Percentiles rank a stretch among this genome's conserved stretches.
Evolutionary conservation across 2,888 invertebrate species (phyloP).

Genomic region (Ischnus inquisitorius): DNA sequence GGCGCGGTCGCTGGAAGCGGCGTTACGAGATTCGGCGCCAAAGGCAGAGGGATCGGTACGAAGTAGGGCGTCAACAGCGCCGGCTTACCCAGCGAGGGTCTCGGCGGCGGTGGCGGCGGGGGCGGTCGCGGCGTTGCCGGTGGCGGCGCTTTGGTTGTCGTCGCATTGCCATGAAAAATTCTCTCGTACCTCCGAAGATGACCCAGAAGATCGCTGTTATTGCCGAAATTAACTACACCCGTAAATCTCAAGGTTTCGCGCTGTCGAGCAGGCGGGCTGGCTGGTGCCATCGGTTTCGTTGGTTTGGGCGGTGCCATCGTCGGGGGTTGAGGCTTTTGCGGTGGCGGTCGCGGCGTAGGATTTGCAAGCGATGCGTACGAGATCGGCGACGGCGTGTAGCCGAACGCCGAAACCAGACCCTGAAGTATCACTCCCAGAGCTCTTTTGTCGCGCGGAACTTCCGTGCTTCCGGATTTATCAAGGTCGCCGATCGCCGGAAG

Average conservation of each 20-base stretch:
- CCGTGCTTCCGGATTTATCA: neutral
- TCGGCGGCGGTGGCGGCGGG: neutral
- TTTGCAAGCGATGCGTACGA: constrained; percentile 80
- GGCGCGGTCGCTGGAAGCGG: constrained; percentile 70
- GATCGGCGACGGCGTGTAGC: constrained; percentile 79
- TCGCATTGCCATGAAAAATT: constrained; percentile 78
- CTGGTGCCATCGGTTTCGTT: constrained; percentile 39
- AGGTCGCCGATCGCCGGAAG: neutral
- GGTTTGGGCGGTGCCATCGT: constrained; percentile 23
- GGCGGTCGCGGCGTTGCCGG: constrained; percentile 36
- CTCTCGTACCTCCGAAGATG: constrained; percentile 82
- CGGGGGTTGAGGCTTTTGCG: constrained; percentile 31
- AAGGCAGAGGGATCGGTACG: constrained; percentile 81
- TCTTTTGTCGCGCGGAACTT: constrained; percentile 78
- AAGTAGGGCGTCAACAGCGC: constrained; percentile 76
- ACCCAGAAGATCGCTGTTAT: constrained; percentile 77
- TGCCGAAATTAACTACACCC: constrained; percentile 83
- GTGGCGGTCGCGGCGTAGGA: constrained; percentile 65
- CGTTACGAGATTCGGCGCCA: constrained; percentile 77
- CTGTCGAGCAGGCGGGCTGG: constrained; percentile 73
- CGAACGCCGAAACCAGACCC: constrained; percentile 81
- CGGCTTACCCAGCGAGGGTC: constrained; percentile 45
- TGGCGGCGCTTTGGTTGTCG: constrained; percentile 41
- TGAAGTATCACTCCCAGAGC: constrained; percentile 82
- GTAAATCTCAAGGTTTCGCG: constrained; percentile 82